Base-by-base conservation (phyloP, 2,113 vertebrate species). In the Eptatretus burgeri region DNA sequence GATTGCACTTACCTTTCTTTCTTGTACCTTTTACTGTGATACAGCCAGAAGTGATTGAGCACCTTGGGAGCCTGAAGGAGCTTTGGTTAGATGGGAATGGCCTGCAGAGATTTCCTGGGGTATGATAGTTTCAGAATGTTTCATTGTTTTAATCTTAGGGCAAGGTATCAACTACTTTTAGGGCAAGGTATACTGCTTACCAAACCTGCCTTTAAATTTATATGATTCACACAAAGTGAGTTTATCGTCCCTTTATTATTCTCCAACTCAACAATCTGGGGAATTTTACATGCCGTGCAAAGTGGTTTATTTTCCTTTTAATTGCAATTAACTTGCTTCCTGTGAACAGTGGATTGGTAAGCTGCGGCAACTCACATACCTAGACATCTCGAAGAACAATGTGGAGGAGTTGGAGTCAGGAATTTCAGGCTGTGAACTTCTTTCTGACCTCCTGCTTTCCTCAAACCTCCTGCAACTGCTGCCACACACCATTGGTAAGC, bases 81-180 rank as follows among this genome's bases (percentile, higher is more conserved):
- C 81, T 95, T 74, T 98, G 91, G 91, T 84, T 98, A 76, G 91
- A 98, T 66, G 84, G 84, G 66, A 98, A 98, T 72, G 82, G 81
- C 72, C 75, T 98, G 71, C 83, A 83, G n/a, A 80, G 81, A 76
- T 77, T 98, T 75, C 89, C 91, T 63, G 84, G 85, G 80, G 91
- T 98, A 81, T 73, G 75, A 41, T 41, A 41, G 3, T 41, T 41
- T 41, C 27, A 41, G 7, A 5, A 5, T 41, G 27, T 41, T 7
- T 41, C 27, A 41, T 41, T 41, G 7, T 41, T 41, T 41, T 41
- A 5, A 41, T 41, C 7, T 41, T 41, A 41, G 3, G 27, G 27
- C 27, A 41, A 41, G 27, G 7, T 41, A 41, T 41, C 27, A 41
- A 41, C 27, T 41, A 41, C 27, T 7, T 41, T 41, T 41, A 41